A percentile compares a stretch with the other conserved stretches of the same genome.
Conservation (phyloP, 64 coral and sea anemone species). For the Acropora tenuis region DNA sequence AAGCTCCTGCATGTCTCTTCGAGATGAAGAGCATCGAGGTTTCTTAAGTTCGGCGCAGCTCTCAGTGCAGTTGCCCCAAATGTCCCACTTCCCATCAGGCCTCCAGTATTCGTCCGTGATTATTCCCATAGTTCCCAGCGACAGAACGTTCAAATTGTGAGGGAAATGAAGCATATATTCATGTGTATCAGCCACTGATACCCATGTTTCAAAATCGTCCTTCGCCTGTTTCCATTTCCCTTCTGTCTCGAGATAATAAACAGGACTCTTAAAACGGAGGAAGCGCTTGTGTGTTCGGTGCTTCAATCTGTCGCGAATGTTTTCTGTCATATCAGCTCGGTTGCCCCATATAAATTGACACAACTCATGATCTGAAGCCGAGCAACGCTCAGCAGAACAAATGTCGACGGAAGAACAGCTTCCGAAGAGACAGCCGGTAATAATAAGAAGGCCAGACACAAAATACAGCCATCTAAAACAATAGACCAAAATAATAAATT, state of each 20-base stretch:
- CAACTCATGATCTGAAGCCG: neutral
- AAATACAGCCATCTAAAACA: conserved; percentile 10
- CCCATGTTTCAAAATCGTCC: conserved; percentile 40
- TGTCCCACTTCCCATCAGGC: neutral
- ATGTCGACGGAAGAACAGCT: neutral
- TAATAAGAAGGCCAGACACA: neutral
- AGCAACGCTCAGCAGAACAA: neutral
- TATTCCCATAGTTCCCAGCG: conserved; percentile 22
- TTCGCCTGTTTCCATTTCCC: neutral
- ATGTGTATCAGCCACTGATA: conserved; percentile 26
- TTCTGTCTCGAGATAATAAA: neutral
- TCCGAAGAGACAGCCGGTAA: neutral
- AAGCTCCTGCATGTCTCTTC: conserved; percentile 29
- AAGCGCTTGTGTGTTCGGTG: conserved; percentile 26
- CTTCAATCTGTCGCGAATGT: neutral
- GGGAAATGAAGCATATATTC: conserved; percentile 55
- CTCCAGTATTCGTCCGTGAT: conserved; percentile 20
- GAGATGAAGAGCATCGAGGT: neutral
- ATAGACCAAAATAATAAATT: neutral
- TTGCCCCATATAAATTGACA: conserved; percentile 38
- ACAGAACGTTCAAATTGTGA: conserved; percentile 45
- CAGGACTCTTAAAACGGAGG: conserved; percentile 27
- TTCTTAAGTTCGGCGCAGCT: neutral
- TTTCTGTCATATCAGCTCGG: conserved; percentile 1
- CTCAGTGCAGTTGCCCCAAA: neutral